Evolutionary conservation across 35 echinoderm and acorn worm species (phyloP).

Genomic region (Lytechinus variegatus): DNA sequence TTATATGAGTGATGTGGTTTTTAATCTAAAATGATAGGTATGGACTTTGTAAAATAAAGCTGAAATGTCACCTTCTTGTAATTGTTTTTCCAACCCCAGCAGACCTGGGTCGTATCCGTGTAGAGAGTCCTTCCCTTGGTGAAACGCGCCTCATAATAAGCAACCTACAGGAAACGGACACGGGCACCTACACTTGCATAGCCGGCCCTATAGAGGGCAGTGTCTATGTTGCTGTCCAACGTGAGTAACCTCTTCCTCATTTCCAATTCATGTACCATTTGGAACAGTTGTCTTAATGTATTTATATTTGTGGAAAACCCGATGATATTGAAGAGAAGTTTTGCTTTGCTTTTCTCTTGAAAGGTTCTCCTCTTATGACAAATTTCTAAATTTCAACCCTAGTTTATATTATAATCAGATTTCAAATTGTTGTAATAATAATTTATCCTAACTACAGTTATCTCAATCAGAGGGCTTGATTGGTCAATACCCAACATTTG

Average conservation of each 20-base stretch:
- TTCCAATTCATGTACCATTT: neutral
- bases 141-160: constrained; percentile 56
- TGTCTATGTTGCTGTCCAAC: constrained; percentile 64
- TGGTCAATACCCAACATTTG: neutral
- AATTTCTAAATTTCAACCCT: neutral
- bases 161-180: constrained; percentile 62
- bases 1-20: no score
- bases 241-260: constrained; percentile 60
- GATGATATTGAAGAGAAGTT: neutral
- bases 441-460: no score
- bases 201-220: constrained; percentile 71
- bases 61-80: no score
- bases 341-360: neutral
- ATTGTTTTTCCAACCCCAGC: neutral
- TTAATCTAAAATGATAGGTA: no score
- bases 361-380: neutral
- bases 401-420: no score
- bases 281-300: no score
- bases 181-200: constrained; percentile 75
- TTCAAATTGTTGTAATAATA: no score
- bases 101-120: constrained; percentile 48
- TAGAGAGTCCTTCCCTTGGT: constrained; percentile 47
- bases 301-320: neutral
- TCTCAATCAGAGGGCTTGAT: no score
- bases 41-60: no score